Base-by-base conservation (phyloP, 2,888 invertebrate species). In the Temnothorax ravouxi region DNA sequence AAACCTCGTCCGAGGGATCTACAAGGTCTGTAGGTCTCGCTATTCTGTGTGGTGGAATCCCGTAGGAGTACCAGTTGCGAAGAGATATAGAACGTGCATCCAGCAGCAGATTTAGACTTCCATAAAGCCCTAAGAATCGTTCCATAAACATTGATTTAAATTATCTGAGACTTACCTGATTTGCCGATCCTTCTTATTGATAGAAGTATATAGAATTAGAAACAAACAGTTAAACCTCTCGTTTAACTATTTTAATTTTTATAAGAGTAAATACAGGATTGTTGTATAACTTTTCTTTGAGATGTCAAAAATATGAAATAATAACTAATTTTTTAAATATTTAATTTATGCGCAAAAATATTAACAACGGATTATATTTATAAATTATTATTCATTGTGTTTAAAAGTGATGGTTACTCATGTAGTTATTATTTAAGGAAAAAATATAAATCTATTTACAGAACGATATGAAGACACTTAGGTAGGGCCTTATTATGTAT, bases 1-100 rank as follows among this genome's bases (percentile, higher is more conserved):
- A 69, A 69, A 64, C 38, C 44, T 69, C 29, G 67, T 77, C 34
- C n/a, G 15, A 44, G n/a, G 44, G 56, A 44, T 67, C 52, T 21
- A 18, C 64, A 34, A 62, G 62, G 47, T 62, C 64, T 76, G 38
- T 64, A 61, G 44, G 8, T 50, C 41, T 44, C 18, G 44, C 41
- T 59, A n/a, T 61, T 61, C 15, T 44, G 67, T 41, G 52, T 29
- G 64, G 21, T 62, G 8, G 52, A 52, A 66, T 66, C 52, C n/a
- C 13, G 11, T 44, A 38, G 29, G 54, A 44, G 77, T 67, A 25
- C 25, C 25, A 52, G 41, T 54, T 41, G 59, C 59, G 13, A 29
- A 21, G 54, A 67, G 41, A 67, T 41, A 41, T n/a, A 25, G 25
- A 66, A 66, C 25, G 29, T 13, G 21, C 21, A 5, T 52, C 15